phyloP scores from a whole-genome alignment of 2,888 invertebrate genomes.

The Tipula unca region DNA sequence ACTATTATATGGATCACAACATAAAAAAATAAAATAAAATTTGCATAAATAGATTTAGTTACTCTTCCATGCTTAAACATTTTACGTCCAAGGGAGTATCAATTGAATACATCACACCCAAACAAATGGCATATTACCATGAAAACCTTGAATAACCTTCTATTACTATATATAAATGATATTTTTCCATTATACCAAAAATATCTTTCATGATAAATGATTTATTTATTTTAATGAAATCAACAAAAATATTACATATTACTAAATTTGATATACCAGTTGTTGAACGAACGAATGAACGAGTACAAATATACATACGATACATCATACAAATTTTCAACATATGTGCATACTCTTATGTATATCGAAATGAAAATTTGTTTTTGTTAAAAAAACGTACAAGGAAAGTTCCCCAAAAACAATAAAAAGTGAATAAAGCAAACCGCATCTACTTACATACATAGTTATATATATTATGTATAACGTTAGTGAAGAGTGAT shows the following conservation, averaged over 20 bases:
- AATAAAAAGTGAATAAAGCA: neutral
- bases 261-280: neutral
- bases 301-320: neutral
- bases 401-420: neutral
- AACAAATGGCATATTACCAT: neutral
- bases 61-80: neutral
- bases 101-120: neutral
- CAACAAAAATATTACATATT: neutral
- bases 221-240: neutral
- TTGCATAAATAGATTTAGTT: neutral
- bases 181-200: neutral
- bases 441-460: neutral
- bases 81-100: neutral
- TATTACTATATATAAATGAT: neutral
- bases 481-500: neutral
- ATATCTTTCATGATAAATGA: neutral
- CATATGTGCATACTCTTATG: too few relatives aligned
- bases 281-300: neutral
- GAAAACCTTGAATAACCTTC: neutral
- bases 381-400: neutral
- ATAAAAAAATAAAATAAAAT: neutral
- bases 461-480: neutral
- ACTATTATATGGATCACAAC: neutral
- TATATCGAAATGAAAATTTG: neutral
- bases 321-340: neutral